Evolutionary conservation across 1,140 invertebrate genomes (phyloP), one percentile per base, ranked within the genome.

Genomic region (Whitmania pigra): DNA sequence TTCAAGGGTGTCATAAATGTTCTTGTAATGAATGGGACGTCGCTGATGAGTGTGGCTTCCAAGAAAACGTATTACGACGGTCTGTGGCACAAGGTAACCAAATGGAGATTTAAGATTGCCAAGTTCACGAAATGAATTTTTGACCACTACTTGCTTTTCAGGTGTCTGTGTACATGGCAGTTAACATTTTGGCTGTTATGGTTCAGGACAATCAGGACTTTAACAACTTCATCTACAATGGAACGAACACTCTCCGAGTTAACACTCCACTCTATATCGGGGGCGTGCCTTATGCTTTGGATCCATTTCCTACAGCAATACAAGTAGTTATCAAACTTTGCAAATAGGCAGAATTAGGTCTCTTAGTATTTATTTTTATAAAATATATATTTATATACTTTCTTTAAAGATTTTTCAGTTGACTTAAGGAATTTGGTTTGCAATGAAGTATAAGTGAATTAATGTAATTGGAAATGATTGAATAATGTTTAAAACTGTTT

Each of bases 21-120:
- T 49, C 55, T 60, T 40, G 55, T 73, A 53, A 55, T 27, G 31
- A 69, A 63, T 63, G 57, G 22, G 18, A 18, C 22, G 1, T 63
- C 57, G 15, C 20, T 17, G 15, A 63, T 25, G 29, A 63, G 22
- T 63, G 57, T 63, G 57, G 57, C 57, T 63, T 63, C 57, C 22
- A 63, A 63, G 57, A 63, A 68, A 18, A 73, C 40, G 15, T 73
- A 73, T 29, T 40, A 73, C 40, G 68, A 73, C 53, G 72, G 72
- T 7, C 20, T 54, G 22, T 73, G 72, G 72, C 67, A 68, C 29
- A 43, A 69, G 67, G 72, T 73, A 7, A 63, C 18, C 18, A 11
- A 18, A 25, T 63, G 43, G 43, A 7, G 43, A 11, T 15, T 49
- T 11, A 49, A 7, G 9, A 17, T 49, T 49, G 13, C 43, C 15